Evolutionary conservation across 2,113 vertebrate species (phyloP).

Genomic region (Pachypanchax playfairii): DNA sequence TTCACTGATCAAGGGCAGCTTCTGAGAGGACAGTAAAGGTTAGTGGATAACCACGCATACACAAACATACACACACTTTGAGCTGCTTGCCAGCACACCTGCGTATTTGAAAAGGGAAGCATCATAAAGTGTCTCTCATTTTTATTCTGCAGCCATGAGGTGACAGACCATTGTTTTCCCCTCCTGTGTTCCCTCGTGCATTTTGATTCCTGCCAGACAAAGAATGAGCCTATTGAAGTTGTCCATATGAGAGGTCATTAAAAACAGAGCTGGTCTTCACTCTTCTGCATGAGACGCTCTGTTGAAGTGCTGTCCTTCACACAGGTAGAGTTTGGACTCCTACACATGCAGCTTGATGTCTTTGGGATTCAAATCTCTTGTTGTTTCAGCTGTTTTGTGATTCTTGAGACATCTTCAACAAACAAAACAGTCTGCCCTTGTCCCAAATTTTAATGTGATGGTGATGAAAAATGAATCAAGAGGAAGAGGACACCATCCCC

Average conservation of each 20-base stretch:
- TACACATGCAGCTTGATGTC: background rate
- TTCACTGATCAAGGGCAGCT: constrained; percentile 73
- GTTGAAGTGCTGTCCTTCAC: constrained; percentile 50
- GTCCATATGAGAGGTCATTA: constrained; percentile 56
- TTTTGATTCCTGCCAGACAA: constrained; percentile 63
- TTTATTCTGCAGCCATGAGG: constrained; percentile 67
- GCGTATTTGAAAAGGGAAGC: constrained; percentile 67
- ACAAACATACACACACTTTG: constrained; percentile 48
- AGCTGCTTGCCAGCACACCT: constrained; percentile 75
- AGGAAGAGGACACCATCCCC: too few relatives aligned
- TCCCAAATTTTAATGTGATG: background rate
- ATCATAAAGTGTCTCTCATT: constrained; percentile 66
- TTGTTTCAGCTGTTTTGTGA: background rate
- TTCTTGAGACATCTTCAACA: background rate
- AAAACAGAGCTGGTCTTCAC: constrained; percentile 49
- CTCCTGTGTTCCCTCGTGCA: constrained; percentile 59
- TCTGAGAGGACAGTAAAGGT: constrained; percentile 72
- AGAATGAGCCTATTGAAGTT: constrained; percentile 62
- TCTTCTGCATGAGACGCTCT: constrained; percentile 48
- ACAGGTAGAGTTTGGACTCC: constrained; percentile 35
- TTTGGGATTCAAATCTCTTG: background rate
- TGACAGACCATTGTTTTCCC: constrained; percentile 71
- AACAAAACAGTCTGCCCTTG: background rate
- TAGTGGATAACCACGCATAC: constrained; percentile 48
- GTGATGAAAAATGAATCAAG: background rate